Base-by-base conservation (phyloP, 1,140 invertebrate species). In the Globodera rostochiensis region DNA sequence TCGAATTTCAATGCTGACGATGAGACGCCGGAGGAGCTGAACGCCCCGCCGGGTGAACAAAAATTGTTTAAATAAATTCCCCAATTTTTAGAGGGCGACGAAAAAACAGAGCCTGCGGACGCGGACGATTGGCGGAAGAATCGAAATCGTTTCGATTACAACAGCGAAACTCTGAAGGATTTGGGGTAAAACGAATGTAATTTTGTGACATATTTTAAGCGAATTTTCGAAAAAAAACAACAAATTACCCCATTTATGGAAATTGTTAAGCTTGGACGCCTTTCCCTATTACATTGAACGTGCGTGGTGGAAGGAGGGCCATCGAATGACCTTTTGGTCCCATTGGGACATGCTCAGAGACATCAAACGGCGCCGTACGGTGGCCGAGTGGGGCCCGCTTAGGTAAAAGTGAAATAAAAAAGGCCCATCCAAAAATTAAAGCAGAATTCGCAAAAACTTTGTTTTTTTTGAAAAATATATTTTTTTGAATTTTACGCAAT, bases 231-330 rank as follows among this genome's bases (percentile, higher is more conserved):
- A 66, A 66, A 66, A 13, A 3, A 66, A 13, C 13, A 66, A 15
- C 60, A 66, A 66, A 66, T 21, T 66, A 21, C 13, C 2, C 13
- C 13, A 66, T 66, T 66, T 66, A 21, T 15, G n/a, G 3, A 15
- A 66, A 66, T 15, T 21, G 13, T 66, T 66, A 66, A 88, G 87
- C 53, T 79, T 88, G 15, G 84, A 88, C 67, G 53, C 73, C 64
- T 89, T 87, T 80, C 87, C 87, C 13, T 88, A 82, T 73, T 87
- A 88, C 73, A 84, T 89, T 19, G 88, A 89, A 67, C 79, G 88
- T 21, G 88, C 88, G 77, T 89, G 88, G 88, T 90, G 88, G 88
- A 90, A 90, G 74, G 73, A 85, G 64, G 88, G 88, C 50, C 81
- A 86, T 69, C 84, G 88, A 69, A 87, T 84, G 84, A 90, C 86